Percentiles rank a stretch among this genome's conserved stretches.
These are phyloP conservation scores for Solen grandis DNA, from an alignment of 1,140 invertebrate genomes.

Conservation along the genomic window DNA sequence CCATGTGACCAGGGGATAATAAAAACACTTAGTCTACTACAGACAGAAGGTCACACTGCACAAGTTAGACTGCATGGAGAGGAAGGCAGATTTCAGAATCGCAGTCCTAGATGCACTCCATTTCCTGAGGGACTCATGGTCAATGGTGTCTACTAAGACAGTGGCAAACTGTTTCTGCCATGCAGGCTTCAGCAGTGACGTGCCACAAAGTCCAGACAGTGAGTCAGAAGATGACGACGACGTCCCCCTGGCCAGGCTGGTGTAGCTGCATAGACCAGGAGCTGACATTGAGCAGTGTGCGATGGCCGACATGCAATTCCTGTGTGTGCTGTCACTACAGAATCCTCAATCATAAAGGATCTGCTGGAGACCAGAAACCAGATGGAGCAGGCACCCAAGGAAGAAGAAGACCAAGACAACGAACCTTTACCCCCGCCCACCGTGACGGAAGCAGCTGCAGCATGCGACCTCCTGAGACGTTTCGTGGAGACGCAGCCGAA, in stretches of 20 bases:
- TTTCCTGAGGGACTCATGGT: not conserved
- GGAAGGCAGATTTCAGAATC: not conserved
- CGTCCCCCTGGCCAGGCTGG: not conserved
- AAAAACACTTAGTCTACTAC: slow-evolving; percentile 48
- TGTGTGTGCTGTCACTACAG: not conserved
- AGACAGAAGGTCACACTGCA: not conserved
- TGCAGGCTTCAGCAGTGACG: not conserved
- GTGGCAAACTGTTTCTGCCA: slow-evolving; percentile 2
- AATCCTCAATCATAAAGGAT: not conserved
- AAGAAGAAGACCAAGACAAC: not conserved
- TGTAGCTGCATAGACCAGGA: too few relatives aligned
- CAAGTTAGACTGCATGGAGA: slow-evolving; percentile 12
- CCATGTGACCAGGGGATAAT: too few relatives aligned
- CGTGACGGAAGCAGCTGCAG: too few relatives aligned
- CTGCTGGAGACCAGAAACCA: not conserved
- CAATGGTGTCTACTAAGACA: not conserved
- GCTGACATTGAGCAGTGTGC: too few relatives aligned
- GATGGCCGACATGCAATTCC: not conserved
- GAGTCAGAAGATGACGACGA: not conserved
- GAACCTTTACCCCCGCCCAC: too few relatives aligned
- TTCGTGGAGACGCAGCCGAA: too few relatives aligned
- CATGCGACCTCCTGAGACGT: too few relatives aligned
- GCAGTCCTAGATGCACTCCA: not conserved
- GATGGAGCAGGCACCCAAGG: not conserved
- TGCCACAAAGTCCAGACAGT: not conserved